These are phyloP conservation scores for Mya arenaria DNA, from an alignment of 1,140 invertebrate genomes.

Conservation along the genomic window DNA sequence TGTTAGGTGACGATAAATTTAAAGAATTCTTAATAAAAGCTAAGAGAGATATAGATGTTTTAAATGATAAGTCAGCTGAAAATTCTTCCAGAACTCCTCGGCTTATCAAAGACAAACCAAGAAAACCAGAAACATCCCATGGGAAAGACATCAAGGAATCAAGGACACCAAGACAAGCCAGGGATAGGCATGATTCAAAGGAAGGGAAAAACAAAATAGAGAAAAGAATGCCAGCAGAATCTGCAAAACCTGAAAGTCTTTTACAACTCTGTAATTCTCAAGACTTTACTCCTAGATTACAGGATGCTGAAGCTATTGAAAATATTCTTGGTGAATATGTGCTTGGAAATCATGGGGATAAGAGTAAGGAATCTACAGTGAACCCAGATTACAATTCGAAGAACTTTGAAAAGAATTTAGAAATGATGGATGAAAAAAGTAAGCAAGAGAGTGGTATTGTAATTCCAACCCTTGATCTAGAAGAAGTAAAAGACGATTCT, in stretches of 20 bases:
- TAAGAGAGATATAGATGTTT: constrained; percentile 58
- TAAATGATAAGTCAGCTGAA: constrained; percentile 55
- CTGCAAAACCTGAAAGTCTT: neutral
- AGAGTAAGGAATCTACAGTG: neutral
- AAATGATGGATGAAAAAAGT: neutral
- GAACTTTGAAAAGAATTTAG: neutral
- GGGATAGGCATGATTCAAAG: too few relatives aligned
- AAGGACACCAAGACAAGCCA: constrained; percentile 6
- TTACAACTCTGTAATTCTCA: neutral
- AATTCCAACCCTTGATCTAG: constrained; percentile 16
- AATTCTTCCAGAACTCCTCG: constrained; percentile 49
- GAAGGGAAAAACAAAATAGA: too few relatives aligned
- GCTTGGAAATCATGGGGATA: neutral
- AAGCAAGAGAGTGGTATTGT: neutral
- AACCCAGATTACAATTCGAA: neutral
- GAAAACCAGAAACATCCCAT: neutral
- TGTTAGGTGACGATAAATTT: constrained; percentile 67
- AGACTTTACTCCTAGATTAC: constrained; percentile 39
- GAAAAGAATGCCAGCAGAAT: too few relatives aligned
- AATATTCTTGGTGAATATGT: constrained; percentile 35
- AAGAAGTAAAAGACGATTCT: constrained; percentile 15
- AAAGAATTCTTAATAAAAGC: constrained; percentile 65
- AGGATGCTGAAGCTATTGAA: constrained; percentile 42
- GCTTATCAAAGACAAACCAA: constrained; percentile 31
- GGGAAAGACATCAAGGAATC: neutral